A percentile compares a stretch with the other conserved stretches of the same genome.
These are phyloP conservation scores for Gari tellinella DNA, from an alignment of 2,888 invertebrate genomes.

Conservation along the genomic window DNA sequence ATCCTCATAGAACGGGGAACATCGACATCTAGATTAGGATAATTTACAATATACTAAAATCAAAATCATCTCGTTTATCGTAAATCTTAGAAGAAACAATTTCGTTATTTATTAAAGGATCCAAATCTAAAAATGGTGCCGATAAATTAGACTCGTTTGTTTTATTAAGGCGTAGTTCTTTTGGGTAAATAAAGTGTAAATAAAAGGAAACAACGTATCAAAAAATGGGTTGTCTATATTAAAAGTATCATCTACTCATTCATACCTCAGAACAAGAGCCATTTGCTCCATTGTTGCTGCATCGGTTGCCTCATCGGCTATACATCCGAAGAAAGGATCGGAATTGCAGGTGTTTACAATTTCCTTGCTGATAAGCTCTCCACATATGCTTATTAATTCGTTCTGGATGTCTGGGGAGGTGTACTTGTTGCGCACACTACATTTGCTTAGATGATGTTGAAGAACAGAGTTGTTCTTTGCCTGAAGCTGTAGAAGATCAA, in stretches of 20 bases:
- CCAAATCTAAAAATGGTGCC: no score
- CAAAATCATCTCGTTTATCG: no score
- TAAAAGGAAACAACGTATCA: no score
- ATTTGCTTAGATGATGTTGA: background rate
- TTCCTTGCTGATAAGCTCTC: background rate
- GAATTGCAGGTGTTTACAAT: constrained; percentile 5
- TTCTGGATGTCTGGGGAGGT: constrained; percentile 17
- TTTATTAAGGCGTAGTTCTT: no score
- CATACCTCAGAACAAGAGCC: constrained; percentile 15
- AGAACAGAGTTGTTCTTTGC: constrained; percentile 14
- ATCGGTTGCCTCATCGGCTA: constrained; percentile 37
- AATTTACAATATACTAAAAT: no score
- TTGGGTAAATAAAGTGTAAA: background rate
- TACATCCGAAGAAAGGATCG: constrained; percentile 9
- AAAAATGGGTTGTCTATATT: no score
- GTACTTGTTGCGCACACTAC: constrained; percentile 1
- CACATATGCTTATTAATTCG: constrained; percentile 13
- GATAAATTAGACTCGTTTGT: no score
- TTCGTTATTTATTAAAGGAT: no score
- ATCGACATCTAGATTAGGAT: no score
- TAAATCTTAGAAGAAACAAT: no score
- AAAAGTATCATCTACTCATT: no score
- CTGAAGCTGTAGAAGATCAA: background rate
- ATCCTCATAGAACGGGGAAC: no score
- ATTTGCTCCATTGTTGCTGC: constrained; percentile 29